Evolutionary conservation across 30 jellyfish, hydroid and myxozoan genomes (phyloP), one percentile per base, ranked within the genome.

Genomic region (Clytia hemisphaerica): DNA sequence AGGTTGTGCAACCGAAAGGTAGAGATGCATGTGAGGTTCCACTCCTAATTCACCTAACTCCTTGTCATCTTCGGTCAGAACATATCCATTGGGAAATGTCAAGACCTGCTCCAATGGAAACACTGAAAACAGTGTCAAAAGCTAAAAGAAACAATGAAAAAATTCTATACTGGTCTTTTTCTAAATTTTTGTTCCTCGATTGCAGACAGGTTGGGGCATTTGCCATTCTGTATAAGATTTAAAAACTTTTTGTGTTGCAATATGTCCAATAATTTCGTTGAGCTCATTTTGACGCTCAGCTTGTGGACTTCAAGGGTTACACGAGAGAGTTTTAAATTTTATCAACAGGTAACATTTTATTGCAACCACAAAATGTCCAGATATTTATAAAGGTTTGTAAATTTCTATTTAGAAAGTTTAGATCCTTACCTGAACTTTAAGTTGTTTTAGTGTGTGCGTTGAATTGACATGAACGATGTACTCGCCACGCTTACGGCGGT

Each of bases 61-160:
- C 40, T 30, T 60, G 12, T 69, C 66, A 65, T 84, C 93, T 2
- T 71, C 82, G 27, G 68, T 75, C 45, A 84, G 58, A 26, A 60
- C 64, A 24, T 75, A 62, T 26, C 93, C 95, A 63, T 84, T 74
- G 21, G 34, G 54, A 0, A 75, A 72, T 29, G 78, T 62, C 15
- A 84, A 44, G 33, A 79, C 81, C 55, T 84, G 95, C 35, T 84
- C 95, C 33, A 67, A 40, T 6, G 95, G 95, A 1, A 84, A 74
- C 5, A 76, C 93, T 0, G 95, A 77, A 74, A 84, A 84, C 37
- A 49, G 64, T 3, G 75, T 74, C 24, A 76, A 51, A 2, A 84
- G 79, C 95, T 84, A 69, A 32, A 34, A 64, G 19, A 2, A 64
- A 34, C n/a, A 63, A 14, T 66, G 15, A 24, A 42, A 33, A 57